Evolutionary conservation across 2,888 invertebrate genomes (phyloP).

Genomic region (Xestobium rufovillosum): DNA sequence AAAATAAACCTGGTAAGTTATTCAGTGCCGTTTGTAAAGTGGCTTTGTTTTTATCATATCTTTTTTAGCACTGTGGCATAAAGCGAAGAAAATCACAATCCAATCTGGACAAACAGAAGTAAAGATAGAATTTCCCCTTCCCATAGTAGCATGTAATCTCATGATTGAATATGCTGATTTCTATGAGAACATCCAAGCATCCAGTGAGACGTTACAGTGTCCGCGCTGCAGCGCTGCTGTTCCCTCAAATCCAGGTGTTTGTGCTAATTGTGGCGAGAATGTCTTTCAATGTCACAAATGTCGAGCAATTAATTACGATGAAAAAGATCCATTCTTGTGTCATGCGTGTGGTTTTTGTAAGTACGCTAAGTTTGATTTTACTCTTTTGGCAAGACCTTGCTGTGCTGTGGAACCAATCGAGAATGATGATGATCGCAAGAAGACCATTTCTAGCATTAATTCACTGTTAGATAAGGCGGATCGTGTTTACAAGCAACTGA

Average conservation of each 20-base stretch:
- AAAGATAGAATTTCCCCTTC: constrained; percentile 93
- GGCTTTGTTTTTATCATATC: constrained; percentile 40
- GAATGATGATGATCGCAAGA: constrained; percentile 92
- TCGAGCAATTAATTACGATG: constrained; percentile 96
- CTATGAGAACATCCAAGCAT: constrained; percentile 90
- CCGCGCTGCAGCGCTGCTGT: constrained; percentile 95
- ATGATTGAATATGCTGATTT: constrained; percentile 99
- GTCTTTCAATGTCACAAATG: constrained; percentile 99
- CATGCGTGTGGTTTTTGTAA: constrained; percentile 99
- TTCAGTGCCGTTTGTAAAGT: too few species aligned
- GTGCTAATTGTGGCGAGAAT: constrained; percentile 95
- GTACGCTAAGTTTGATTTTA: constrained; percentile 97
- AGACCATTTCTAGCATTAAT: constrained; percentile 88
- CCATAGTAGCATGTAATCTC: constrained; percentile 94
- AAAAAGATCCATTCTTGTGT: constrained; percentile 97
- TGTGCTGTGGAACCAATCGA: constrained; percentile 97
- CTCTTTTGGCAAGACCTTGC: constrained; percentile 81
- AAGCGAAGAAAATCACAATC: constrained; percentile 85
- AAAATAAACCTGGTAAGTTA: constrained; percentile 91
- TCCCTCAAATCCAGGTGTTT: constrained; percentile 95
- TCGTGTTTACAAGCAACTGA: constrained; percentile 83
- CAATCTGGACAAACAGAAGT: constrained; percentile 91
- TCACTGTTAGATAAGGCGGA: constrained; percentile 90
- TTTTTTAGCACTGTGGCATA: constrained; percentile 97
- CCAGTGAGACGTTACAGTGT: constrained; percentile 90